Evolutionary conservation across 2,888 invertebrate genomes (phyloP).

Genomic region (Alcis repandata): DNA sequence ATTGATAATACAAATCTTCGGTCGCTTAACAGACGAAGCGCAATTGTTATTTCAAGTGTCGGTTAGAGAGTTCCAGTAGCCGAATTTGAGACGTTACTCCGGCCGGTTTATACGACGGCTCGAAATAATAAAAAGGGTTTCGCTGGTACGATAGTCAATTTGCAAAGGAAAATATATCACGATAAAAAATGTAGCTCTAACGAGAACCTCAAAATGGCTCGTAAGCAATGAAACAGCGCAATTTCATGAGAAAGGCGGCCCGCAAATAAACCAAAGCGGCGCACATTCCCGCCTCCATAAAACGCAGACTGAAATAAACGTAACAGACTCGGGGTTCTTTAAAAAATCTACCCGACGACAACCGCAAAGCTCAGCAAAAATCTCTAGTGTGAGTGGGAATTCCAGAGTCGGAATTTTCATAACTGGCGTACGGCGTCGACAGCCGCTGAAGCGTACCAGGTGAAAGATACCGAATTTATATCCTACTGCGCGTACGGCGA

Average conservation of each 20-base stretch:
- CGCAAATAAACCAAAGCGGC: constrained; percentile 83
- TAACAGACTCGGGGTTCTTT: constrained; percentile 79
- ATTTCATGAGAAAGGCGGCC: constrained; percentile 83
- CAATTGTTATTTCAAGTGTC: constrained; percentile 44
- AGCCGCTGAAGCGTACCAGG: constrained; percentile 72
- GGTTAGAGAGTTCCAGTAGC: constrained; percentile 40
- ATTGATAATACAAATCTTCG: constrained; percentile 49
- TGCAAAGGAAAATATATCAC: constrained; percentile 71
- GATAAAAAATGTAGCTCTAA: constrained; percentile 79
- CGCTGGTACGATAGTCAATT: constrained; percentile 65
- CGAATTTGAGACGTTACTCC: constrained; percentile 44
- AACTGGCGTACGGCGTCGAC: constrained; percentile 71
- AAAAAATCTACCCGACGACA: constrained; percentile 79
- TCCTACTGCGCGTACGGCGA: constrained; percentile 65
- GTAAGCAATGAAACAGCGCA: constrained; percentile 84
- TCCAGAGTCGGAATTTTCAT: constrained; percentile 84
- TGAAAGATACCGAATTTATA: constrained; percentile 77
- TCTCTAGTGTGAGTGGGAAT: constrained; percentile 82
- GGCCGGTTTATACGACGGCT: constrained; percentile 45
- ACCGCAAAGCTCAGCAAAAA: constrained; percentile 82
- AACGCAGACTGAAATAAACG: constrained; percentile 82
- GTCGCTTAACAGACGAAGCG: constrained; percentile 32
- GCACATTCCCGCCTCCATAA: constrained; percentile 84
- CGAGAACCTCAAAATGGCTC: constrained; percentile 81
- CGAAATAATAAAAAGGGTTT: constrained; percentile 61